phyloP scores from a whole-genome alignment of 2,888 invertebrate species.

The Oscheius sp. region DNA sequence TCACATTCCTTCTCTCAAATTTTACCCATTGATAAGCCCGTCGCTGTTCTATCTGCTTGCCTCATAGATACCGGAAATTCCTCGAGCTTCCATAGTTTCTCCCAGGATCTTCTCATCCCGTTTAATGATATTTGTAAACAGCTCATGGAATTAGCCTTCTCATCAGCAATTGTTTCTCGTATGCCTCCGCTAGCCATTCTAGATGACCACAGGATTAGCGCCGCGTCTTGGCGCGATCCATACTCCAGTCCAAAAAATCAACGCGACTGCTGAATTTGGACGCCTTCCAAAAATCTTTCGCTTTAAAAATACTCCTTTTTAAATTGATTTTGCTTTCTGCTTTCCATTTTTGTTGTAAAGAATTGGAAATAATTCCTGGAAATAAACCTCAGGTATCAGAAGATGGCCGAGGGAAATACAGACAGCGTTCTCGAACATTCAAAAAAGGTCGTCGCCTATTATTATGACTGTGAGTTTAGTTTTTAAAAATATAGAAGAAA shows the following conservation, averaged over 20 bases:
- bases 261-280: background rate
- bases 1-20: too few species aligned
- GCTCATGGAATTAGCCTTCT: too few species aligned
- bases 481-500: background rate
- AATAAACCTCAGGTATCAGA: too few species aligned
- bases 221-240: background rate
- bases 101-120: too few species aligned
- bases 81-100: too few species aligned
- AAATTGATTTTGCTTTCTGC: background rate
- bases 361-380: background rate
- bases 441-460: slow-evolving; percentile 68
- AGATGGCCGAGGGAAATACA: background rate
- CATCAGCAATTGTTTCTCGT: too few species aligned
- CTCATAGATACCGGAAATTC: too few species aligned
- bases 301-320: background rate
- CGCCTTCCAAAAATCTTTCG: background rate
- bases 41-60: too few species aligned
- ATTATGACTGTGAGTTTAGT: slow-evolving; percentile 82
- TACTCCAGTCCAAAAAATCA: background rate
- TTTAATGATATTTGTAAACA: too few species aligned
- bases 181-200: too few species aligned
- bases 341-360: background rate
- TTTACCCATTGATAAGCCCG: too few species aligned
- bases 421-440: slow-evolving; percentile 54
- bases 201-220: background rate